A percentile compares a stretch with the other conserved stretches of the same genome.
Evolutionary conservation across 2,113 vertebrate genomes (phyloP).

Genomic region (Pteropus alecto): DNA sequence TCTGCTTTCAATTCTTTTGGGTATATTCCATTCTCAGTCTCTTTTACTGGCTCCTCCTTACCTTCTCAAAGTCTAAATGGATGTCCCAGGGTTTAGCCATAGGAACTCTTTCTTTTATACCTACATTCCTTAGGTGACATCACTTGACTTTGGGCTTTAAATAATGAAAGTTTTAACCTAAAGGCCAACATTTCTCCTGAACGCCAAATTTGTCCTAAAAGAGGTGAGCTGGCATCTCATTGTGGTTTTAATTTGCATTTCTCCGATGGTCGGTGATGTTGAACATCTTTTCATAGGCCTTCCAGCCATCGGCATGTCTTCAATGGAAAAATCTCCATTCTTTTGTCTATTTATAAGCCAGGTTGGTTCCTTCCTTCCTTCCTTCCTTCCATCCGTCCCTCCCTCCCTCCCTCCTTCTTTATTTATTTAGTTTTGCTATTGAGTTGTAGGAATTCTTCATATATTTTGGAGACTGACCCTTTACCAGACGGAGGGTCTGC

Average conservation of each 20-base stretch:
- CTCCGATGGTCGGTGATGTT: not conserved
- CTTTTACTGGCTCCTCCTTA: not conserved
- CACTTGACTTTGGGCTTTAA: not conserved
- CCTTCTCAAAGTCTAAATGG: not conserved
- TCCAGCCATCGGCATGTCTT: not conserved
- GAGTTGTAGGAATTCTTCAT: not conserved
- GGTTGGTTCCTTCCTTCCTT: not conserved
- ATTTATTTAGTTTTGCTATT: not conserved
- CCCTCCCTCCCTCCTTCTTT: too few relatives aligned
- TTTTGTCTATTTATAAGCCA: not conserved
- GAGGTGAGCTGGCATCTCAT: not conserved
- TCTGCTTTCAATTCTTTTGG: not conserved
- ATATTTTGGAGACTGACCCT: not conserved
- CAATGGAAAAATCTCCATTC: not conserved
- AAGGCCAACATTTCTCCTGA: too few relatives aligned
- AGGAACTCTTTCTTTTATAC: not conserved
- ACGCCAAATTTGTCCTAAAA: too few relatives aligned
- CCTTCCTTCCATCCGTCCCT: too few relatives aligned
- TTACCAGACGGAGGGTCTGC: not conserved
- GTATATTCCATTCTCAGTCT: not conserved
- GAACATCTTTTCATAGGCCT: not conserved
- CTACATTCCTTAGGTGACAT: not conserved
- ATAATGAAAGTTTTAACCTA: too few relatives aligned
- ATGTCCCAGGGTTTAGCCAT: not conserved
- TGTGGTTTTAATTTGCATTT: not conserved